Conservation (phyloP, 1,140 invertebrate genomes). For the Gryllus bimaculatus region DNA sequence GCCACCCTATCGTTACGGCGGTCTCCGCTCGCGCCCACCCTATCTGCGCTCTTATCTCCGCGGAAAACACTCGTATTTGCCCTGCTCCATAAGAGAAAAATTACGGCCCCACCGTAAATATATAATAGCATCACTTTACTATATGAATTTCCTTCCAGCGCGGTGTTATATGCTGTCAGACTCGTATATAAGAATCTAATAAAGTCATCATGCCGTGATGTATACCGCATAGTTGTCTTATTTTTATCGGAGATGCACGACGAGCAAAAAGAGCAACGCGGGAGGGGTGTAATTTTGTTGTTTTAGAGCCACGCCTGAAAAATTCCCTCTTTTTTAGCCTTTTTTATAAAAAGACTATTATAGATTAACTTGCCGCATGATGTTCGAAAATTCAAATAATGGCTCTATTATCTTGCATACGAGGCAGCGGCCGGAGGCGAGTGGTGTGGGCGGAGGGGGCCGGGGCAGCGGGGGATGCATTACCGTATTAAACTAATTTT, state of each 20-base stretch:
- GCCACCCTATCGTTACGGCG: no score
- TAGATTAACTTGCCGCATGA: neutral
- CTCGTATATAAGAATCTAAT: constrained; percentile 5
- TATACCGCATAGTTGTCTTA: neutral
- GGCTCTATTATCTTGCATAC: constrained; percentile 4
- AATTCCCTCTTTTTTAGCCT: neutral
- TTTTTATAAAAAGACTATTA: constrained; percentile 6
- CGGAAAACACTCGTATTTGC: neutral
- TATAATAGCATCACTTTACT: constrained; percentile 5
- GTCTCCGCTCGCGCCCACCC: neutral
- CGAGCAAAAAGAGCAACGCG: neutral
- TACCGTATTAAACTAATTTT: no score
- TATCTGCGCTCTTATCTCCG: neutral
- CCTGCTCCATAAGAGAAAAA: neutral
- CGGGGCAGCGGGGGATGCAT: no score
- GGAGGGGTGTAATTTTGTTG: neutral
- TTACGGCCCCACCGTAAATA: neutral
- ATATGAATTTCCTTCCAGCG: neutral
- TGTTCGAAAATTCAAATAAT: constrained; percentile 6
- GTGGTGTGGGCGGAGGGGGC: neutral
- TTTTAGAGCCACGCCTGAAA: neutral
- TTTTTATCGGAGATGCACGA: neutral
- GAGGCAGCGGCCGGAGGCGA: neutral
- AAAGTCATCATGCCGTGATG: neutral
- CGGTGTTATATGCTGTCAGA: constrained; percentile 3